Conservation (phyloP, 2,888 invertebrate species). For the Pollenia angustigena region DNA sequence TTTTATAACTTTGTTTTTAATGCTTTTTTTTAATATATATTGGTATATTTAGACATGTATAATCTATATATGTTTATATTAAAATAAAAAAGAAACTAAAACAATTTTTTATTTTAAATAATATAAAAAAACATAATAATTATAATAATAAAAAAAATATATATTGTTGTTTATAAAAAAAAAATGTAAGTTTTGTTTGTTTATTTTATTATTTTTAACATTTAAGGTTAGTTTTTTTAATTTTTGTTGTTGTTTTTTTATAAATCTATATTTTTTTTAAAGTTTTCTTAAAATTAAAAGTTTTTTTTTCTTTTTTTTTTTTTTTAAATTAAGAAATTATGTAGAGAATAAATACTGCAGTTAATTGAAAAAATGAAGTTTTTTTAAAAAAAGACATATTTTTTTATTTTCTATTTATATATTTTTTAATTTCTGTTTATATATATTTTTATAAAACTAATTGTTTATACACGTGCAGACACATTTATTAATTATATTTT, state of each 20-base stretch:
- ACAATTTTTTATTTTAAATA: conserved; percentile 49
- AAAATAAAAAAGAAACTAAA: conserved; percentile 57
- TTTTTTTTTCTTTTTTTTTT: conserved; percentile 46
- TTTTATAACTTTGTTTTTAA: conserved; percentile 34
- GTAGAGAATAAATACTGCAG: conserved; percentile 73
- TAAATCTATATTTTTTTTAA: conserved; percentile 62
- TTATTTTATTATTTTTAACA: conserved; percentile 55
- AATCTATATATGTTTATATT: conserved; percentile 34
- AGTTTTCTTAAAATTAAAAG: conserved; percentile 59
- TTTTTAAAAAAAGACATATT: conserved; percentile 34
- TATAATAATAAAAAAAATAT: conserved; percentile 39
- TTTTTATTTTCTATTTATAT: conserved; percentile 63
- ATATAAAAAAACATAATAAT: conserved; percentile 49
- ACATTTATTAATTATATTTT: conserved; percentile 68
- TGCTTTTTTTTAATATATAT: conserved; percentile 28
- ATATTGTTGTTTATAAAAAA: conserved; percentile 50
- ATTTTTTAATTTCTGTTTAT: conserved; percentile 41
- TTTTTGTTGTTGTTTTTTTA: conserved; percentile 29
- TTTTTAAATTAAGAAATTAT: conserved; percentile 65
- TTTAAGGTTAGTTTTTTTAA: conserved; percentile 54
- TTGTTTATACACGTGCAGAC: conserved; percentile 73
- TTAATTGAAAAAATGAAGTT: conserved; percentile 64
- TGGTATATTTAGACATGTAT: conserved; percentile 47
- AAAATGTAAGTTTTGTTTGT: conserved; percentile 39
- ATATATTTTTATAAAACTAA: conserved; percentile 70